Base-by-base conservation (phyloP, 2,113 vertebrate genomes). In the Elanus axillaris region DNA sequence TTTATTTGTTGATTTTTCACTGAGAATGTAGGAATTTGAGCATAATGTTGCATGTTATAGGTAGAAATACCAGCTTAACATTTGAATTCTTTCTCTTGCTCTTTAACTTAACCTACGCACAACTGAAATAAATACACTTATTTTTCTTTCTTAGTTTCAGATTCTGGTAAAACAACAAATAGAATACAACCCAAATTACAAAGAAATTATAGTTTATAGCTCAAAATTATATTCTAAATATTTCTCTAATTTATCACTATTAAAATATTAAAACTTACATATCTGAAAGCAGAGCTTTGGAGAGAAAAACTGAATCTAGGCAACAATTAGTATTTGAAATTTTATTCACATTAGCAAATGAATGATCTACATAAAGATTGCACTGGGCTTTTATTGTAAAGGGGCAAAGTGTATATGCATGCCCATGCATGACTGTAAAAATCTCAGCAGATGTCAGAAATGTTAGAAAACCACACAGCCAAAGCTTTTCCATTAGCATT, bases 361-460 rank as follows among this genome's bases (percentile, higher is more conserved):
- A 48, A 43, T 17, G 16, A 42, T 59, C 82, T 60, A 66, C 16
- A 55, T 1, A 34, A 52, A 69, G 31, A 63, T 8, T 27, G 40
- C 47, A 69, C 0, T 48, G 26, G 22, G 43, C 45, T 64, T 69
- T 66, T 36, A 43, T 10, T 53, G 23, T 42, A 53, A 80, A 60
- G 4, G 19, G 13, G 7, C 1, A 0, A 73, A 48, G 58, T 18
- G 9, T 10, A 75, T 11, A 25, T 4, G 23, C 13, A 50, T 25
- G 81, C 20, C 20, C 19, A 32, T 8, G 6, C 18, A 25, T 3
- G 29, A 84, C 47, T 67, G 8, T n/a, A 45, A 47, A 47, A 69
- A 88, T 67, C 9, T 11, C 45, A 47, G 50, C 18, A 74, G 82
- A 67, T 14, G 11, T 32, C 52, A 71, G 11, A 71, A 71, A 66